Conservation (phyloP, 2,113 vertebrate genomes). For the Hypanus sabinus region DNA sequence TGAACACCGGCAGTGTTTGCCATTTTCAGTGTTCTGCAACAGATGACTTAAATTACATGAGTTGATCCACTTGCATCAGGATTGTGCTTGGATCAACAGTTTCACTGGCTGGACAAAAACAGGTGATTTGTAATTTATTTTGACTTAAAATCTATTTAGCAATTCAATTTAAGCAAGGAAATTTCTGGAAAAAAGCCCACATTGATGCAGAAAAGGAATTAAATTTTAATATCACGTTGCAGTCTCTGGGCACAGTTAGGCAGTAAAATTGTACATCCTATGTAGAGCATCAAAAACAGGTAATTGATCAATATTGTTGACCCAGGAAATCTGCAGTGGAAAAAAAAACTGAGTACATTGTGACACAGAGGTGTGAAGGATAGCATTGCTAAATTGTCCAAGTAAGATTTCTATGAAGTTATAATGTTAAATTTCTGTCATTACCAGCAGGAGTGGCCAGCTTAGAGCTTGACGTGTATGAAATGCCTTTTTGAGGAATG, state of each 20-base stretch:
- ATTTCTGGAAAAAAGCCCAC: background rate
- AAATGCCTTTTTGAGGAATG: background rate
- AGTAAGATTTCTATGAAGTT: background rate
- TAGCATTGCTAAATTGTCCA: background rate
- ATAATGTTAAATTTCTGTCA: background rate
- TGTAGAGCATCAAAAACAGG: conserved; percentile 3
- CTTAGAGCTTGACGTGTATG: background rate
- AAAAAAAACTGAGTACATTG: background rate
- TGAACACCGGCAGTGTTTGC: background rate
- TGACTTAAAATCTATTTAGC: background rate
- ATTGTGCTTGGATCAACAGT: background rate
- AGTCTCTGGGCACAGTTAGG: background rate
- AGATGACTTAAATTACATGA: background rate
- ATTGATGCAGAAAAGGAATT: background rate
- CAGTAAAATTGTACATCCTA: background rate
- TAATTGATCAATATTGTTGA: background rate
- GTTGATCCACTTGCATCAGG: background rate
- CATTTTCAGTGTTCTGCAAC: background rate
- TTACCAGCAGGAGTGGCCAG: background rate
- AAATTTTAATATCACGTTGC: background rate
- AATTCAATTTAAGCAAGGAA: conserved; percentile 2
- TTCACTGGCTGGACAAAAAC: background rate
- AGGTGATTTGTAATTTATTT: background rate
- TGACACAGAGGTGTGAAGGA: background rate
- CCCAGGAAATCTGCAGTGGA: background rate